Base-by-base conservation (phyloP, 2,797 vertebrate genomes). In the Zonotrichia albicollis region DNA sequence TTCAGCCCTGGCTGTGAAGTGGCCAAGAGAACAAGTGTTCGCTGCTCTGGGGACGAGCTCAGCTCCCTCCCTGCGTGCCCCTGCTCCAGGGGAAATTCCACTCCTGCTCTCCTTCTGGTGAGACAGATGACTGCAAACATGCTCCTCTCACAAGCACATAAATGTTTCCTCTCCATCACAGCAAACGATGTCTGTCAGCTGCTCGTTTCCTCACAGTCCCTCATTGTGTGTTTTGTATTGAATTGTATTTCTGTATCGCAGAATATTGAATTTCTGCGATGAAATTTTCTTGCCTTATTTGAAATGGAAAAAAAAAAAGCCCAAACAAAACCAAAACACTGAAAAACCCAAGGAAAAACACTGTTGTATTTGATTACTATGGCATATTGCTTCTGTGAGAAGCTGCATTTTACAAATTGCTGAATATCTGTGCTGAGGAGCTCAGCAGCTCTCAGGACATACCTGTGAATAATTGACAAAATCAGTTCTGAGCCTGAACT, bases 71-170 rank as follows among this genome's bases (percentile, higher is more conserved):
- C 77, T 76, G 19, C 10, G 11, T 87, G 95, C 71, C 94, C 89
- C 80, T 95, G 94, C 92, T 96, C 87, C 13, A 1, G 90, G 83
- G 92, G 74, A 81, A 87, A 89, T 86, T 92, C 92, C 88, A 70
- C 90, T 32, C 13, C 29, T 1, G 2, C 66, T 90, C 64, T 93
- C 90, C 96, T 96, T 94, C 93, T 96, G 95, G 38, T 92, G 90
- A 96, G 96, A 96, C 95, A 95, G 86, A 93, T 93, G 94, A 96
- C 71, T 90, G 79, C 71, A 95, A 96, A 96, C 90, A 83, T 90
- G 94, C 95, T 95, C 84, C 45, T 93, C 71, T 89, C 89, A 84
- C 95, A 81, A 45, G 43, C 74, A 74, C 62, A 93, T 21, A 89
- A 94, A 84, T 51, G 80, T 93, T 93, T 86, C 90, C 83, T 57